Base-by-base conservation (phyloP, 2,888 invertebrate genomes). In the Autographa gamma region DNA sequence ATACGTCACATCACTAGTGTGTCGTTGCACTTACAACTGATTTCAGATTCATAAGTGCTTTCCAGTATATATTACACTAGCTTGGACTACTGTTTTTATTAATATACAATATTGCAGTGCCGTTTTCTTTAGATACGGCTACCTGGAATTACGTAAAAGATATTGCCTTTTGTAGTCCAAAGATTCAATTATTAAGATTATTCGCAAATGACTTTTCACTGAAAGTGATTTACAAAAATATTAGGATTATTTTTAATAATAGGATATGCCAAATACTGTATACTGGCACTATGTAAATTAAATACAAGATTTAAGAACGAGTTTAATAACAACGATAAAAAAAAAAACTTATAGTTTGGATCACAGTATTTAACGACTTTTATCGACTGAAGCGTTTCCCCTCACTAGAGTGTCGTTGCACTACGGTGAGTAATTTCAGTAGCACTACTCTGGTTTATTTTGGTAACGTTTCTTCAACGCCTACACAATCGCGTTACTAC, bases 351-450 rank as follows among this genome's bases (percentile, higher is more conserved):
- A n/a, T n/a, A 48, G n/a, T 14, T 25, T 11, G 5, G n/a, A 43
- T 9, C 54, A n/a, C 16, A 16, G 16, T 32, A 13, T 6, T n/a
- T 0, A 32, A 32, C 14, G 18, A 1, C 25, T 19, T 16, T 62
- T 56, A 56, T 74, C 48, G 59, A 69, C 43, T 61, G 32, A 69
- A 64, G 66, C 64, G 52, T 52, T 48, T 62, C 80, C 61, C 93
- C 85, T 85, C 94, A 79, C 93, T 93, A 91, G 69, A 69, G 84
- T 89, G 92, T 91, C 93, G 92, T 89, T 92, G 93, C 92, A 91
- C 92, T 89, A 92, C 86, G 83, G 85, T 92, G 92, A 94, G 90
- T 93, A 94, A 94, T 92, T 92, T 93, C 92, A 89, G 90, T 90
- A 91, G 89, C 91, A 91, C 91, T 92, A 92, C 86, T 82, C 71